Evolutionary conservation across 1,140 invertebrate species (phyloP).

Genomic region (Anastatus disparis): DNA sequence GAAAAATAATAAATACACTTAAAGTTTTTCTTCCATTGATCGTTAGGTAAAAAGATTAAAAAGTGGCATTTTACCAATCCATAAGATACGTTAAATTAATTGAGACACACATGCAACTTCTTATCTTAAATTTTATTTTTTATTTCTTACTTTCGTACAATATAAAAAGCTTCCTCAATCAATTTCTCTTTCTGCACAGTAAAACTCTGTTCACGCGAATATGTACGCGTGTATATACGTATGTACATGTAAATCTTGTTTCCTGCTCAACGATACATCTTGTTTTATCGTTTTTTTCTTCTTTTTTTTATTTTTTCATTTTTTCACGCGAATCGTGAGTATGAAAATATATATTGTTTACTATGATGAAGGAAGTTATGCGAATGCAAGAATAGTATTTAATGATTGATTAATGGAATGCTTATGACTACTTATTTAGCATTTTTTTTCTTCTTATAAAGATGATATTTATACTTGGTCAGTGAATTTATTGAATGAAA

Average conservation of each 20-base stretch:
- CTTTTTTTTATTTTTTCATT: too few relatives aligned
- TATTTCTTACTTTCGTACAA: conserved; percentile 1
- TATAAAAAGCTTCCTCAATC: neutral
- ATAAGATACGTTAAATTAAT: conserved; percentile 14
- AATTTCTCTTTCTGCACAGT: conserved; percentile 4
- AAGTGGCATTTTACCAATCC: neutral
- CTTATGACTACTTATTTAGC: too few relatives aligned
- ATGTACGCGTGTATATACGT: conserved; percentile 13
- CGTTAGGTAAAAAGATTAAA: too few relatives aligned
- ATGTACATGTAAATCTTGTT: conserved; percentile 3
- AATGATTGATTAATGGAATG: too few relatives aligned
- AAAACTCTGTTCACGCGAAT: too few relatives aligned
- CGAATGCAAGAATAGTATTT: too few relatives aligned
- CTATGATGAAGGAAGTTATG: too few relatives aligned
- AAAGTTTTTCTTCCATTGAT: neutral
- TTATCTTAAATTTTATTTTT: neutral
- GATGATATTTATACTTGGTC: too few relatives aligned
- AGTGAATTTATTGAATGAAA: too few relatives aligned
- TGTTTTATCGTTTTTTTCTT: neutral
- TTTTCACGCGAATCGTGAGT: neutral
- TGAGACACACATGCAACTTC: conserved; percentile 1
- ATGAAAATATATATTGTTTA: neutral
- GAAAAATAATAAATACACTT: neutral
- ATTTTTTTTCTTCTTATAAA: too few relatives aligned
- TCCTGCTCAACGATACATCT: neutral